Evolutionary conservation across 23 tunicate species (phyloP), one percentile per base, ranked within the genome.

Genomic region (Oikopleura dioica): DNA sequence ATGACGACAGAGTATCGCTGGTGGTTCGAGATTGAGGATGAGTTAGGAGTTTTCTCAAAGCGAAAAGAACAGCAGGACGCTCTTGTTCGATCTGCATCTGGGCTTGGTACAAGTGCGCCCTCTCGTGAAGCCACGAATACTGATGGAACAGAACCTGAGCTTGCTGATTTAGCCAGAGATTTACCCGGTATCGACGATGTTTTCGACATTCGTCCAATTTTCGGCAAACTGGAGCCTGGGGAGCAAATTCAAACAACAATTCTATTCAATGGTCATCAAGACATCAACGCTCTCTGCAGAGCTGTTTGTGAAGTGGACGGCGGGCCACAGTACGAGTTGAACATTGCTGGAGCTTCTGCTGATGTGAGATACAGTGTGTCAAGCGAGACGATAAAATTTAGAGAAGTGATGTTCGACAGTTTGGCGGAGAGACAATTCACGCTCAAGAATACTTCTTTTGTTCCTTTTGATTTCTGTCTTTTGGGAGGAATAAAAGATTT

Each of bases 261-360:
- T 67, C 80, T 86, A 34, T 91, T 86, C 75, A 84, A 85, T 68
- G 97, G 92, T 24, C 97, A 91, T 76, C 82, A 92, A 76, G 87
- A 85, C 76, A 91, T 91, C 77, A 80, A 83, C 55, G 55, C 55
- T 44, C 9, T 9, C 16, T 76, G 31, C 77, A 85, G 97, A 44
- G 97, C 97, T 21, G 76, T 91, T 1, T 91, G 97, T 76, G 86
- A 91, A 35, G 92, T 91, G 2, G 84, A 86, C 67, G 97, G 94
- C 33, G 97, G 97, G 1, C 97, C 97, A 4, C 55, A 44, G 55
- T 44, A 44, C 55, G 55, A 44, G 55, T 44, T 44, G 55, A 44
- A 44, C 16, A 44, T 44, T 9, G 9, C 55, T 44, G 55, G 55
- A 9, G 16, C 9, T 44, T 44, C 55, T 16, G 9, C 55, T 9